Base-by-base conservation (phyloP, 2,797 vertebrate species). In the Lagothrix lagotricha region DNA sequence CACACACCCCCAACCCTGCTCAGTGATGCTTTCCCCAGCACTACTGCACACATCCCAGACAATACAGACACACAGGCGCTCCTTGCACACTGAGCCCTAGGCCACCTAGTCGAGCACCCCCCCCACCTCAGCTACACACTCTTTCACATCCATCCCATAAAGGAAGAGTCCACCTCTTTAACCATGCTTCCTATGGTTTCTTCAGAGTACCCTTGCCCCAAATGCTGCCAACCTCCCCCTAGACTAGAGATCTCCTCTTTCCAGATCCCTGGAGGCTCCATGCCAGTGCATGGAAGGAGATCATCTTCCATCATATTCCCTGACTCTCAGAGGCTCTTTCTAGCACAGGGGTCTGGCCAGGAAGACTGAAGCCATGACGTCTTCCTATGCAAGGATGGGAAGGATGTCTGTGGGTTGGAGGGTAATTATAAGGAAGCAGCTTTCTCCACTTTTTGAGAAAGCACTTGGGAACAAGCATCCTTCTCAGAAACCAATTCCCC, bases 361-460 rank as follows among this genome's bases (percentile, higher is more conserved):
- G 36, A 95, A 95, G 61, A 85, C 72, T 81, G 70, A 86, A 75
- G 67, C 33, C 33, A 17, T 4, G 36, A 75, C 33, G 11, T 84
- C n/a, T 70, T 50, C 50, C 0, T 1, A 83, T 82, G 61, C 72
- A 46, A 72, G 39, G 33, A 41, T 33, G 36, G 50, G 64, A 83
- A 75, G 70, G 72, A 54, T 64, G 77, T 64, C 36, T 30, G 39
- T 30, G 72, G 64, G 12, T 14, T 91, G 33, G 36, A 14, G 0
- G 72, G 28, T 3, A 19, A 61, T 20, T 54, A 44, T 8, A 36
- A 13, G 48, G n/a, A 48, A 70, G 12, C 33, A 88, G 52, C n/a
- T 94, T 92, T 80, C 93, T 92, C 84, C 50, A 44, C 83, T 96
- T 97, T 41, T 92, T 33, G 54, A 94, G 72, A 96, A 97, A 94